Base-by-base conservation (phyloP, 1,140 invertebrate species). In the Choristoneura fumiferana region DNA sequence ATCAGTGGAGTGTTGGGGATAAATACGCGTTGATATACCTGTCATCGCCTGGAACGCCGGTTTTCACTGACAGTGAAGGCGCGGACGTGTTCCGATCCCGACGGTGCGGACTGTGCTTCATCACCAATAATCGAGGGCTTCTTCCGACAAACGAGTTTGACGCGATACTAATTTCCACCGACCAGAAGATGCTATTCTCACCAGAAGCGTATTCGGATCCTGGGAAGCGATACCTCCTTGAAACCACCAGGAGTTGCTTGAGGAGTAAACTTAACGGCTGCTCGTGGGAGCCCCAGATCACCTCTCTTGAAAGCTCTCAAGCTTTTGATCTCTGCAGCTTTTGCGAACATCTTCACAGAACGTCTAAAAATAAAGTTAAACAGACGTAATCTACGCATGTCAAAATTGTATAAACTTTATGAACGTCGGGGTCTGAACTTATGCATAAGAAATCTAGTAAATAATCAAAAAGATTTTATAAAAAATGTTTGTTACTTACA, bases 81-180 rank as follows among this genome's bases (percentile, higher is more conserved):
- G 65, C 63, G 2, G 55, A 63, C 5, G 67, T 75, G 13, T 75
- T 74, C 54, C 33, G 12, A 3, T 38, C 34, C 4, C 34, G 66
- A 8, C 29, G 39, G 4, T 74, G 72, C 38, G 69, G 63, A 0
- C 52, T 36, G 3, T 75, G 72, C 35, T 75, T 69, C 40, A 60
- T 75, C 1, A 75, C 72, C 0, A 72, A 75, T 38, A 75, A 75
- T 54, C 60, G 37, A 17, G 72, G 72, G 0, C 65, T 75, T 22
- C 34, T 72, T 14, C 72, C 72, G 0, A 54, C 66, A 38, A 65
- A 29, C 12, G 63, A 66, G 52, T 75, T 66, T 54, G 69, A 75
- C 33, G 72, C 69, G 0, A 35, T 75, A 4, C 43, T 75, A 3
- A 37, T 66, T 4, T 8, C 56, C 8, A 64, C 57, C 0, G 52